Conservation (phyloP, 2,888 invertebrate genomes). For the Sesia apiformis region DNA sequence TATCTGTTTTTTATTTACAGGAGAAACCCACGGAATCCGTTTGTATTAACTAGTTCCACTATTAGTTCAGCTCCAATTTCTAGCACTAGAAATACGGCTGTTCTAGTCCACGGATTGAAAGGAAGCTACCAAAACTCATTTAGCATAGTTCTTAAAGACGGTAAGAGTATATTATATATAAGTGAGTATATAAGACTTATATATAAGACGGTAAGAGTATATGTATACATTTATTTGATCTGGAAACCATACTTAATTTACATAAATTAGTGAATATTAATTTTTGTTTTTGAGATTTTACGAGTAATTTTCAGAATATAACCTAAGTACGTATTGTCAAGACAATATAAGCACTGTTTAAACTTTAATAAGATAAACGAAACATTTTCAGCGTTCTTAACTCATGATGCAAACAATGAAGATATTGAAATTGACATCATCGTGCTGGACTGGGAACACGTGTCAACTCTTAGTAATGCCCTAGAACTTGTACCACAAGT, state of each 20-base stretch:
- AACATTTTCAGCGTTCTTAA: background rate
- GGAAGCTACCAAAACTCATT: background rate
- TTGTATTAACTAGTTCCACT: background rate
- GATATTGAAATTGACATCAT: background rate
- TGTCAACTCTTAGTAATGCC: background rate
- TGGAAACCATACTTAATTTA: too few relatives aligned
- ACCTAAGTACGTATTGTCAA: too few relatives aligned
- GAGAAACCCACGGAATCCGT: background rate
- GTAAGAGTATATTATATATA: background rate
- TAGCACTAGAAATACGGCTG: background rate
- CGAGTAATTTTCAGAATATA: too few relatives aligned
- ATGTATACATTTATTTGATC: too few relatives aligned
- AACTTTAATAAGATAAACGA: too few relatives aligned
- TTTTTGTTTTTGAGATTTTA: too few relatives aligned
- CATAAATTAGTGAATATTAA: too few relatives aligned
- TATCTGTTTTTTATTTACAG: background rate
- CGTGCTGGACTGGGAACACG: background rate
- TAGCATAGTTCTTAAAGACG: background rate
- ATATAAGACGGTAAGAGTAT: background rate
- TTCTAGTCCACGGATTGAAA: background rate
- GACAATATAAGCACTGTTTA: too few relatives aligned
- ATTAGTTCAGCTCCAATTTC: background rate
- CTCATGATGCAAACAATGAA: background rate
- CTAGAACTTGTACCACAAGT: conserved; percentile 24
- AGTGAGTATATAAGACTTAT: too few relatives aligned